Evolutionary conservation across 2,113 vertebrate genomes (phyloP).

Genomic region (Hippopotamus amphibius): DNA sequence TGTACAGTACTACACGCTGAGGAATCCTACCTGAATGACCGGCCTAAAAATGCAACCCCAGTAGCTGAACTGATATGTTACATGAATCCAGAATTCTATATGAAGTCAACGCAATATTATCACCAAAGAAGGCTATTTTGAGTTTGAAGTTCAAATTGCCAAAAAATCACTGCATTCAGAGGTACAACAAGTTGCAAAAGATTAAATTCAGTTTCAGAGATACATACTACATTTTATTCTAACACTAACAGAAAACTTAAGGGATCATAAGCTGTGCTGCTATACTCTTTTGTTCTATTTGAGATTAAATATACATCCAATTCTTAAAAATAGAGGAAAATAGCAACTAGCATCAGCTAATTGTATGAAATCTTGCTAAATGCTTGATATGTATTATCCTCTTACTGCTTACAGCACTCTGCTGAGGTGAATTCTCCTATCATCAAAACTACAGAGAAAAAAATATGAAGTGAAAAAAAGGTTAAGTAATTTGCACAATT

Average conservation of each 20-base stretch:
- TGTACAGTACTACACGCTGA: not conserved
- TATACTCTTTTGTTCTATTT: not conserved
- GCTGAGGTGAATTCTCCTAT: not conserved
- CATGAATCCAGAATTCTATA: not conserved
- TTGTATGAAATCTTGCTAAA: constrained; percentile 15
- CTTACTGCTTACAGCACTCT: not conserved
- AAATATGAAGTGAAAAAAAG: not conserved
- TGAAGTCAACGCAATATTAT: not conserved
- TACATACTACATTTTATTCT: not conserved
- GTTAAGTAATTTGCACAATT: not conserved
- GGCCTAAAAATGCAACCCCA: not conserved
- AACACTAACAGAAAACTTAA: constrained; percentile 2
- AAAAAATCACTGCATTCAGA: constrained; percentile 20
- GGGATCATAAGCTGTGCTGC: not conserved
- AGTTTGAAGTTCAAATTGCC: constrained; percentile 10
- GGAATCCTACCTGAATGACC: not conserved
- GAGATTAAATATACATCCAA: not conserved
- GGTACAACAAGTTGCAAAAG: not conserved
- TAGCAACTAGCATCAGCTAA: not conserved
- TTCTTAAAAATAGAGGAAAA: constrained; percentile 34
- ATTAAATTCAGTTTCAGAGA: constrained; percentile 24
- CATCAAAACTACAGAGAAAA: not conserved
- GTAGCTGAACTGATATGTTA: not conserved
- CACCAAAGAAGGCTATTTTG: not conserved
- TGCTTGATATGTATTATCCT: not conserved